A percentile compares a stretch with the other conserved stretches of the same genome.
Conservation (phyloP, 2,797 vertebrate genomes). For the Chelidonichthys spinosus region DNA sequence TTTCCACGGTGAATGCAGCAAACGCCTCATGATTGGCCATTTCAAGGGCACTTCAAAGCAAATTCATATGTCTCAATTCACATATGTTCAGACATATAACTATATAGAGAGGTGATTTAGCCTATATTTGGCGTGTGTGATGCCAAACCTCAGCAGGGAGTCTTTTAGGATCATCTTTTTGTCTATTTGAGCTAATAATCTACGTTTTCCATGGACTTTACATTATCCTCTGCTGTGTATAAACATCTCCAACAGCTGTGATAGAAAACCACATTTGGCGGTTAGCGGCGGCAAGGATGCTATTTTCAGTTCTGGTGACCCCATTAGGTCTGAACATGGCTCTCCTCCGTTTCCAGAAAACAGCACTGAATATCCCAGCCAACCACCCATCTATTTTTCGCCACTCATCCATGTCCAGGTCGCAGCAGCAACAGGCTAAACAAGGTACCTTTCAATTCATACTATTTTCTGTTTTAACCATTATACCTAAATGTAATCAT, state of each 20-base stretch:
- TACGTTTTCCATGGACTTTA: not conserved
- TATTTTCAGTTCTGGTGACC: slow-evolving; percentile 42
- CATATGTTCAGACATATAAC: slow-evolving; percentile 8
- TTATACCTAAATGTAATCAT: slow-evolving; percentile 63
- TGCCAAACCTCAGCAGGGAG: not conserved
- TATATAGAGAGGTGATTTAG: not conserved
- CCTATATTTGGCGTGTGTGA: not conserved
- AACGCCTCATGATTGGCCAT: slow-evolving; percentile 29
- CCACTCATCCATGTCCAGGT: slow-evolving; percentile 24
- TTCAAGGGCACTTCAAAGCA: slow-evolving; percentile 35
- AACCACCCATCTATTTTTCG: slow-evolving; percentile 14
- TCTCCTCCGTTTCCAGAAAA: slow-evolving; percentile 18
- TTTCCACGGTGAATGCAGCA: slow-evolving; percentile 38
- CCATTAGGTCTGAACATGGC: slow-evolving; percentile 25
- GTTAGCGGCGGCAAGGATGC: not conserved
- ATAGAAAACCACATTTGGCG: slow-evolving; percentile 20
- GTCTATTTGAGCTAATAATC: not conserved
- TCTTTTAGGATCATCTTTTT: not conserved
- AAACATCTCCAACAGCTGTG: not conserved
- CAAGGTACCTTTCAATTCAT: slow-evolving; percentile 46
- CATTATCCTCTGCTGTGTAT: not conserved
- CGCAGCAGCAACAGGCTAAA: slow-evolving; percentile 37
- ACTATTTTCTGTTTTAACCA: slow-evolving; percentile 57
- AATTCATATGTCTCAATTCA: slow-evolving; percentile 6
- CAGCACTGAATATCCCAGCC: slow-evolving; percentile 17